Base-by-base conservation (phyloP, 2,888 invertebrate species). In the Trachelus troglodyta region DNA sequence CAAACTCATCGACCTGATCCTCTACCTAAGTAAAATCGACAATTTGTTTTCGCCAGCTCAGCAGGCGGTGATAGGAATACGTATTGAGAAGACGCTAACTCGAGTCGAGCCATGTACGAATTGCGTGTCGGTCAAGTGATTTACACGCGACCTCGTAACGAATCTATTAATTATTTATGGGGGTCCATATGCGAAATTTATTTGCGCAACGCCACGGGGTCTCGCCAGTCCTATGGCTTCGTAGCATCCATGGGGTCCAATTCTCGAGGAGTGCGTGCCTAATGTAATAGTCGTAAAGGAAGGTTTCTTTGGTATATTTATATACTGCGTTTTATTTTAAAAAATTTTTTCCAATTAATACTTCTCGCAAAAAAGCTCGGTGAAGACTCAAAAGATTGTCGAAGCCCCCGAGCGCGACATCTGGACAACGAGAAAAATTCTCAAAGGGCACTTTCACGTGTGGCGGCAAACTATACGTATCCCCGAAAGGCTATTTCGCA, bases 111-210 rank as follows among this genome's bases (percentile, higher is more conserved):
- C 56, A 82, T 79, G 83, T 83, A 83, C 81, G 85, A 85, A 86
- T 85, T 83, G 85, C 86, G 83, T 85, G 88, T 86, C 87, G 81
- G 85, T 83, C 56, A 79, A 81, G 86, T 88, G 88, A 89, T 89
- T 89, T 88, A 89, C 87, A 85, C 84, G 77, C 83, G 84, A 82
- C 85, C 86, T 87, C 87, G 87, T 87, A 89, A 88, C 87, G 88
- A 89, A 87, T 89, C 89, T 88, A 89, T 89, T 89, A 89, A 89
- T 89, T 89, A 89, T 89, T 89, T 89, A 89, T 89, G 87, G 87
- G 81, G 79, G 85, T 85, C 56, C 56, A 15, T 56, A 56, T 78
- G 88, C 86, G 82, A 87, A 88, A 88, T 88, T 87, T 88, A 89
- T 89, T 87, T 87, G 84, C 85, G 74, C 80, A 77, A 82, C 87